phyloP scores from a whole-genome alignment of 2,888 invertebrate species.

The Microplitis deprimator region DNA sequence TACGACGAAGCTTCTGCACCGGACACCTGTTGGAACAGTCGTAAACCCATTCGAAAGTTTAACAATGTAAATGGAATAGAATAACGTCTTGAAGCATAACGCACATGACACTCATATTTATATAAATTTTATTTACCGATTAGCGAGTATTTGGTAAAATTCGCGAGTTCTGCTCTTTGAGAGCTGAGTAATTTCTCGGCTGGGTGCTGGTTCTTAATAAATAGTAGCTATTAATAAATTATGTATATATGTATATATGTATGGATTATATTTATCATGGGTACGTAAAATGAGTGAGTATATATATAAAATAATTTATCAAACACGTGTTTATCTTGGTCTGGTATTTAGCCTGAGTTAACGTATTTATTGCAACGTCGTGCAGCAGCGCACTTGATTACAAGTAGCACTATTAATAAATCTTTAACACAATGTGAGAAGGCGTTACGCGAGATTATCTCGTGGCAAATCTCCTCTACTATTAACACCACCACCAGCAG shows the following conservation, averaged over 20 bases:
- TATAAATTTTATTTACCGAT: no score
- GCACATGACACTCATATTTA: no score
- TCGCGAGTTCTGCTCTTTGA: no score
- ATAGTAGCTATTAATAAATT: not conserved
- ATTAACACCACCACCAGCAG: slow-evolving; percentile 45
- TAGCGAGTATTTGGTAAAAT: no score
- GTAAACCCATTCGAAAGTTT: slow-evolving; percentile 1
- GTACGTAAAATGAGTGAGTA: not conserved
- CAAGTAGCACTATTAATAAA: slow-evolving; percentile 59
- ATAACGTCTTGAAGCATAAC: not conserved
- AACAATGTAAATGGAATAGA: not conserved
- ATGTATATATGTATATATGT: not conserved
- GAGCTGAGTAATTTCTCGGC: not conserved
- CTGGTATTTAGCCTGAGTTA: slow-evolving; percentile 22
- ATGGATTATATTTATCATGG: no score
- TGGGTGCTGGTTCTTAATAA: not conserved
- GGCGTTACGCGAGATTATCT: slow-evolving; percentile 54
- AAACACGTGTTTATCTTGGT: slow-evolving; percentile 22
- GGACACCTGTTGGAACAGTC: not conserved
- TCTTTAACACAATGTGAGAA: slow-evolving; percentile 51
- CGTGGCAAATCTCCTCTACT: slow-evolving; percentile 45
- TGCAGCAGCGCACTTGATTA: slow-evolving; percentile 53
- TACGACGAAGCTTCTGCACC: not conserved
- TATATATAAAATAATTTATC: slow-evolving; percentile 19
- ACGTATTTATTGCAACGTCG: slow-evolving; percentile 19